Evolutionary conservation across 2,888 invertebrate species (phyloP), one percentile per base, ranked within the genome.

Genomic region (Diloba caeruleocephala): DNA sequence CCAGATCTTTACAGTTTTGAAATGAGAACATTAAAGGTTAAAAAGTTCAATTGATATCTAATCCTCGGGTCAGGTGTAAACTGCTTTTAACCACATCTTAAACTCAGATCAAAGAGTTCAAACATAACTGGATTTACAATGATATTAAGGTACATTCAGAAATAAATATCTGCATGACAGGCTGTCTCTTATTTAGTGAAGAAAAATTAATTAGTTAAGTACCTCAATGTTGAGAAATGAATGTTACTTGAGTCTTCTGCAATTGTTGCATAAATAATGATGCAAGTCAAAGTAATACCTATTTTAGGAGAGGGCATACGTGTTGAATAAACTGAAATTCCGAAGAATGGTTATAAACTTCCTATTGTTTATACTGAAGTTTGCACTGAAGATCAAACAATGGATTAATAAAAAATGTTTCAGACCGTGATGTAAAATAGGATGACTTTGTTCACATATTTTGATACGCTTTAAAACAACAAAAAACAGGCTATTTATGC

Each of bases 321-420:
- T 69, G 58, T 72, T 52, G 48, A 56, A 49, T 36, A 68, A 57
- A 55, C 60, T 10, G 13, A 36, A 21, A 37, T 33, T 3, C 19
- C 1, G 15, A 50, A 54, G 53, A 65, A 70, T 62, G 46, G 32
- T 38, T 43, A 50, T 46, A 60, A 73, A 73, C 66, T 57, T 71
- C 74, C 65, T 49, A 17, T 25, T 46, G 31, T 57, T 55, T 39
- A n/a, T n/a, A n/a, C n/a, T n/a, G n/a, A n/a, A 29, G 13, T 25
- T n/a, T n/a, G n/a, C 7, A 37, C 2, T 14, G 1, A 32, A 46
- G 13, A 32, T 21, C 9, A 64, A 61, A 64, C 62, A 62, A 32
- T 23, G n/a, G 1, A 1, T 0, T 23, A 13, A 3, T 10, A n/a
- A 14, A n/a, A 5, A 26, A 15, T 29, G 14, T 8, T 14, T 3